Evolutionary conservation across 2,797 vertebrate genomes (phyloP), one percentile per base, ranked within the genome.

Genomic region (Siniperca obscura): DNA sequence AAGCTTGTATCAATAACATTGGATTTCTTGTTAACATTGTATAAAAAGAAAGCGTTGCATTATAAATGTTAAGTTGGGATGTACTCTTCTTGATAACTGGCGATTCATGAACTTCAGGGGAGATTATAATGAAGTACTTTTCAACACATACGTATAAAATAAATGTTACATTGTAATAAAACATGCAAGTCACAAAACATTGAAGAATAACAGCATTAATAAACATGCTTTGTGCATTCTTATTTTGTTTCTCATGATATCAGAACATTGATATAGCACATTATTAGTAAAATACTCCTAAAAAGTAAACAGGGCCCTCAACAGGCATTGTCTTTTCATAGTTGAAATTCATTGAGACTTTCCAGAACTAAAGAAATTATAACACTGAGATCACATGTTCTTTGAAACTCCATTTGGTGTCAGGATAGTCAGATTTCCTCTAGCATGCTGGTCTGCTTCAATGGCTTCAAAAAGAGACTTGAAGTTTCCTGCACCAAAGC

Each of bases 401-500:
- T 94, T 87, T 10, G 95, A 93, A 44, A 93, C 73, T 34, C 97
- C 95, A 0, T 96, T 96, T 60, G 97, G 74, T 21, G 94, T 96
- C 83, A 97, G 76, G 78, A 97, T 1, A 0, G 97, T 99, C 85
- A 99, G 96, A 87, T 99, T 99, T 76, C 98, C 98, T 74, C 98
- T 91, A 4, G 97, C 95, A 0, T 95, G 90, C 86, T 99, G 98
- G 52, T 99, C 98, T 0, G 90, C 92, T 91, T 99, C 98, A 42
- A 99, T 98, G 2, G 98, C 98, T 93, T 98, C 96, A 89, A 99
- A 99, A 64, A 99, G 94, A 81, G 97, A 96, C 89, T 98, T 99
- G 95, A 99, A 99, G 93, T 99, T 99, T 40, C 98, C 98, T 0
- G 98, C 98, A 0, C 98, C 98, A 0, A 99, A 99, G 40, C 98